phyloP scores from a whole-genome alignment of 1,140 invertebrate genomes.

The Drosophila gunungcola region DNA sequence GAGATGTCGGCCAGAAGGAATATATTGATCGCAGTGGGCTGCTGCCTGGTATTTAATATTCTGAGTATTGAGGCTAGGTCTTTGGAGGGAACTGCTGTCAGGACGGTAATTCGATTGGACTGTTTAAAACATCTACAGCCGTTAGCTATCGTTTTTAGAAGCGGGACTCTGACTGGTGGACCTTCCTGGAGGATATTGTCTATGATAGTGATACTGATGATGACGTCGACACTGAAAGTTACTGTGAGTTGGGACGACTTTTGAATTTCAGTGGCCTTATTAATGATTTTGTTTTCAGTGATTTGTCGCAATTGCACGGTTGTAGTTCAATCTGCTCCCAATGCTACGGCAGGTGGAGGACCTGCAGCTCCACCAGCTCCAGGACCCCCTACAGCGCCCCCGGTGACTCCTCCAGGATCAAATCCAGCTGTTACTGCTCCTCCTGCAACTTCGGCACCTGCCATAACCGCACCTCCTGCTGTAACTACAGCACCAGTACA shows the following conservation, averaged over 20 bases:
- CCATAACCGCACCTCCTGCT: not conserved
- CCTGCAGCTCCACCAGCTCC: conserved; percentile 5
- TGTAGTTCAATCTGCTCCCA: conserved; percentile 23
- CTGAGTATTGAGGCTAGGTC: conserved; percentile 19
- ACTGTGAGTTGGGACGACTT: conserved; percentile 24
- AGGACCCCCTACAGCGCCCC: not conserved
- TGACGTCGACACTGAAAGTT: conserved; percentile 24
- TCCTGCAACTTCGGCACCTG: not conserved
- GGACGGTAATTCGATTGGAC: conserved; percentile 17
- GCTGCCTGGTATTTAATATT: conserved; percentile 24
- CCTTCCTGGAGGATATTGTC: conserved; percentile 25
- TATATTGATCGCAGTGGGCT: conserved; percentile 18
- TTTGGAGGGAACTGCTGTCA: not conserved
- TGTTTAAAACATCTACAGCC: not conserved
- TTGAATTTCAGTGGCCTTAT: not conserved
- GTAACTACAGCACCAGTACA: not conserved
- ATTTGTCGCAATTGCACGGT: conserved; percentile 66
- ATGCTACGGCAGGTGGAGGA: not conserved
- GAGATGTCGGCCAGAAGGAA: conserved; percentile 46
- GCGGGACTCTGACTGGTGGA: conserved; percentile 42
- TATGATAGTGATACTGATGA: conserved; percentile 26
- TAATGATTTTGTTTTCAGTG: conserved; percentile 27
- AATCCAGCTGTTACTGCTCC: not conserved
- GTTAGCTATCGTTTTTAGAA: conserved; percentile 19
- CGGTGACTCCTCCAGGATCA: not conserved